Evolutionary conservation across 2,888 invertebrate genomes (phyloP), one percentile per base, ranked within the genome.

Genomic region (Nineta flava): DNA sequence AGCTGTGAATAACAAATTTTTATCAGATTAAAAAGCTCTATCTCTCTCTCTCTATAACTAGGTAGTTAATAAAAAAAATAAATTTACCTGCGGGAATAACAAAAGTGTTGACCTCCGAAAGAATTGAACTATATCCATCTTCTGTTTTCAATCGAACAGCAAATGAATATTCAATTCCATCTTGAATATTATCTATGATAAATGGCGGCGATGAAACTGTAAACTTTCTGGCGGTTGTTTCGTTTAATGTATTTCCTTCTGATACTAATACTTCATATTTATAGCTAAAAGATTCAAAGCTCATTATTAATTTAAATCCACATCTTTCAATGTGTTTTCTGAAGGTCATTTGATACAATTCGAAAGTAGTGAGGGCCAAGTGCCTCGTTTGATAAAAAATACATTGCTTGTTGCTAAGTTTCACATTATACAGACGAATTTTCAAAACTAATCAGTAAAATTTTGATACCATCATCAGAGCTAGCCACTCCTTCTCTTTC

Each of bases 191-290:
- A 0, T 71, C 68, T 46, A 71, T 72, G 10, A 70, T 65, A 59
- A 75, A 74, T 1, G 83, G 75, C 3, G 81, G 71, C 16, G 73
- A 71, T 1, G 74, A 67, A 2, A 66, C 63, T 2, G 65, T 62
- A 43, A 73, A 74, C 13, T 72, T 51, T 58, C 74, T 64, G 49
- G 72, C 67, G 1, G 72, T 67, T 3, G 71, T 69, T 59, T 74
- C 65, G 51, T 70, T 74, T 47, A 72, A 55, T 15, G 67, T 67
- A 17, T 66, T 62, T 9, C 74, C 74, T 57, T 74, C 71, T 1
- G 76, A 76, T 1, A 87, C 72, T 52, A 83, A 66, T 12, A 87
- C 69, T 63, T 83, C 78, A 61, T 80, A 87, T 52, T 71, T 64
- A 57, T 68, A 74, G 9, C 72, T 72, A 48, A 7, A 62, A 62